Evolutionary conservation across 2,797 vertebrate genomes (phyloP).

Genomic region (Enteromius viviparus): DNA sequence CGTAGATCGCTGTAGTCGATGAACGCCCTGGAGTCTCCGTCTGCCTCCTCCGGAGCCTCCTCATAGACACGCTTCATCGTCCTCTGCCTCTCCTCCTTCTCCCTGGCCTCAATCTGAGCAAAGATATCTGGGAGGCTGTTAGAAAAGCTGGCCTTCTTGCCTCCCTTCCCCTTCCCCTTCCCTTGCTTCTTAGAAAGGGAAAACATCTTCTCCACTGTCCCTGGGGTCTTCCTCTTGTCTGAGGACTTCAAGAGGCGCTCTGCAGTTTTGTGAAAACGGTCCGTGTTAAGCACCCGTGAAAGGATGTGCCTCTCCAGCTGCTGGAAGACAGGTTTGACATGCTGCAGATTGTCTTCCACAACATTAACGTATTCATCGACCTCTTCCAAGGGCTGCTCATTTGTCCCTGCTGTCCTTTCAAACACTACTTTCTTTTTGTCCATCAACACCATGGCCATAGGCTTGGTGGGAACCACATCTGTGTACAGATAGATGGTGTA

Average conservation of each 20-base stretch:
- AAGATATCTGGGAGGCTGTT: conserved; percentile 91
- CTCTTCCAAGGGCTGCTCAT: conserved; percentile 74
- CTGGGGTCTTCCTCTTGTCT: conserved; percentile 89
- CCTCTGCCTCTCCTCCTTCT: conserved; percentile 88
- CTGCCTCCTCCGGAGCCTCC: conserved; percentile 87
- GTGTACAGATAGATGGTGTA: conserved; percentile 89
- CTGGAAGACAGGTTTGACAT: conserved; percentile 93
- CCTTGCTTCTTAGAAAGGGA: conserved; percentile 83
- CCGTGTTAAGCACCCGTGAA: conserved; percentile 87
- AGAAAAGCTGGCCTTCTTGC: conserved; percentile 77
- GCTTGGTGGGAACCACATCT: conserved; percentile 78
- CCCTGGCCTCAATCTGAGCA: conserved; percentile 91
- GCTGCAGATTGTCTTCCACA: conserved; percentile 90
- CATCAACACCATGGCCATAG: conserved; percentile 86
- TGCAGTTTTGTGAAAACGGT: conserved; percentile 88
- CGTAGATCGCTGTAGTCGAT: conserved; percentile 86
- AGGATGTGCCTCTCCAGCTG: conserved; percentile 92
- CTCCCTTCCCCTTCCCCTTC: conserved; percentile 83
- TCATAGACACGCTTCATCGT: conserved; percentile 85
- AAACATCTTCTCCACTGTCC: conserved; percentile 89
- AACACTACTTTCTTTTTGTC: conserved; percentile 90
- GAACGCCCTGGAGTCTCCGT: conserved; percentile 87
- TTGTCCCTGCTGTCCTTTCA: conserved; percentile 74
- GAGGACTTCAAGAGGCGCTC: conserved; percentile 90
- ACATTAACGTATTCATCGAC: conserved; percentile 85